These are phyloP conservation scores for Eretmochelys imbricata DNA, from an alignment of 2,113 vertebrate species.

Conservation along the genomic window DNA sequence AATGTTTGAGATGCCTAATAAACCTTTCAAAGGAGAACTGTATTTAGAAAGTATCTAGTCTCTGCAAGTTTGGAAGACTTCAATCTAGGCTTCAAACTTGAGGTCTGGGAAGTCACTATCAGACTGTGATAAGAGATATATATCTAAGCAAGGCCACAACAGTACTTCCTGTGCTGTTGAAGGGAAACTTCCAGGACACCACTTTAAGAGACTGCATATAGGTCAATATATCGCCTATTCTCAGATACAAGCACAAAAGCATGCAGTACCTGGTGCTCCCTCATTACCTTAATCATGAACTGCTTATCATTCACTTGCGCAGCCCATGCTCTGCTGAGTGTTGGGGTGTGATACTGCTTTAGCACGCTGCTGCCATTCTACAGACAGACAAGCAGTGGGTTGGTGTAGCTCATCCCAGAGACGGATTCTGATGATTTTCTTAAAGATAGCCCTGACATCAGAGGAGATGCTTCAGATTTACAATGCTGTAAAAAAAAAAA, in stretches of 20 bases:
- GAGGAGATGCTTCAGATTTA: background rate
- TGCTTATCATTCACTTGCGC: too few species aligned
- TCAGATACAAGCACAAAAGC: too few species aligned
- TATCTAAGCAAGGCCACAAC: background rate
- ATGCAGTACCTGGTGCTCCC: background rate
- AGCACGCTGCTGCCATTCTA: too few species aligned
- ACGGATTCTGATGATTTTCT: background rate
- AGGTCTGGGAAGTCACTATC: background rate
- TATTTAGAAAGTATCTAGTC: slow-evolving; percentile 62
- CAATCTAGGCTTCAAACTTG: background rate
- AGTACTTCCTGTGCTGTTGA: background rate
- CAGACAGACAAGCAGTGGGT: too few species aligned
- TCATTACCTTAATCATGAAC: background rate
- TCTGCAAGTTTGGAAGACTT: slow-evolving; percentile 34
- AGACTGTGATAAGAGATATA: background rate
- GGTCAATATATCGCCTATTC: background rate
- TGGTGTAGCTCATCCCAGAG: background rate
- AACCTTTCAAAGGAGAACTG: slow-evolving; percentile 31
- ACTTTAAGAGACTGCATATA: background rate
- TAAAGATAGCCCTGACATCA: background rate
- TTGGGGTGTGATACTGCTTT: background rate
- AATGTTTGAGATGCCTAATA: slow-evolving; percentile 21
- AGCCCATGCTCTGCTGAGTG: background rate
- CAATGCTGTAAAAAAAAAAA: background rate
- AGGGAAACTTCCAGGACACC: background rate